Base-by-base conservation (phyloP, 2,113 vertebrate species). In the Atractosteus spatula region DNA sequence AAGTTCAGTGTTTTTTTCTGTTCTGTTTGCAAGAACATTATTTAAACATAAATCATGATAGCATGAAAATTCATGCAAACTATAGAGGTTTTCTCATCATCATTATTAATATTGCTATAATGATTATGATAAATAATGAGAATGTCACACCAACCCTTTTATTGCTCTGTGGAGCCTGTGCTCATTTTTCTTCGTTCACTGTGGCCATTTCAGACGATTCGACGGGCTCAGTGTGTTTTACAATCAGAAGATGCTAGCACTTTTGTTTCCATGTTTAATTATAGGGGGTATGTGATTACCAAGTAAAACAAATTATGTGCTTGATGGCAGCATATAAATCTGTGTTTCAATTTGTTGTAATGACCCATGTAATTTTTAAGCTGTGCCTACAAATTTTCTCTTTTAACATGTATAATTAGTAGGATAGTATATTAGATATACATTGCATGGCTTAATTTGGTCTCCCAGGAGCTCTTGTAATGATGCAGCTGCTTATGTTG, bases 321-420 rank as follows among this genome's bases (percentile, higher is more conserved):
- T 86, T 73, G 81, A 81, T 84, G 86, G 85, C 89, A 84, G 85
- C 84, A 88, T 88, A 90, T 91, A 91, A 90, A 90, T 91, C 90
- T 83, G 76, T 56, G 76, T 83, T 87, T 87, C 86, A 86, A 86
- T 85, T 87, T 74, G 79, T 77, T 51, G 80, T 91, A 90, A 91
- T 88, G 89, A 89, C 87, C 86, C 79, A 73, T 88, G 88, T 91
- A 88, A 90, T 91, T 88, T 86, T 84, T 86, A 84, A 85, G 87
- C 87, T 78, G 81, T 82, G 86, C 82, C 88, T 84, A 87, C 90
- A 87, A 71, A 70, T 80, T 79, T 68, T 76, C 85, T 84, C 86
- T 55, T 87, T 89, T 88, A 87, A 84, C 84, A 69, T 77, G 78
- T 79, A 83, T 90, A 87, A 91, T 91, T 91, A 91, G 87, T 83